Percentiles rank a stretch among this genome's conserved stretches.
phyloP scores from a whole-genome alignment of 2,797 vertebrate genomes.

The Phalanger gymnotis region DNA sequence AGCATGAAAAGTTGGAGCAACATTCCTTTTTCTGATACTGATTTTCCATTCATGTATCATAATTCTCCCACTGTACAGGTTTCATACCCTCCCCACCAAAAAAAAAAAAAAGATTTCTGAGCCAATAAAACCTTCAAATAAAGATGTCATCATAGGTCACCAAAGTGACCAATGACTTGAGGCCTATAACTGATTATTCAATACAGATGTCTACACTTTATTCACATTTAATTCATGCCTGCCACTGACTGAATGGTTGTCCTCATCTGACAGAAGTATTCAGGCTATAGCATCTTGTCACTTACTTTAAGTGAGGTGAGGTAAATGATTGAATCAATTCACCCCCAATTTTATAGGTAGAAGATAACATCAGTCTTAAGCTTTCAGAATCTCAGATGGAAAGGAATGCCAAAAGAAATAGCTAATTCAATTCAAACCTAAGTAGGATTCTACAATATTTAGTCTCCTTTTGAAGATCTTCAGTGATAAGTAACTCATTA shows the following conservation, averaged over 20 bases:
- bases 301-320: not conserved
- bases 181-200: not conserved
- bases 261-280: not conserved
- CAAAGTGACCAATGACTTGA: not conserved
- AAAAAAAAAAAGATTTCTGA: constrained; percentile 22
- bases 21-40: not conserved
- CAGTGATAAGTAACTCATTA: not conserved
- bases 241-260: not conserved
- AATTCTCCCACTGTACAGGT: not conserved
- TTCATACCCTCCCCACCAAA: not conserved
- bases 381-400: not conserved
- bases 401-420: not conserved
- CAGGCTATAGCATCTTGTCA: not conserved
- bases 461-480: not conserved
- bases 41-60: constrained; percentile 40
- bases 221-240: not conserved
- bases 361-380: not conserved
- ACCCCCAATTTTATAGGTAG: not conserved
- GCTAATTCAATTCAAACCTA: not conserved
- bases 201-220: not conserved
- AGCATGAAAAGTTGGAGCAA: constrained; percentile 32
- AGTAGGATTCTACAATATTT: not conserved
- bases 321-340: not conserved
- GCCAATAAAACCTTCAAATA: constrained; percentile 34
- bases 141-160: constrained; percentile 19